A percentile compares a stretch with the other conserved stretches of the same genome.
Conservation (phyloP, 1,140 invertebrate genomes). For the Drosophila saltans region DNA sequence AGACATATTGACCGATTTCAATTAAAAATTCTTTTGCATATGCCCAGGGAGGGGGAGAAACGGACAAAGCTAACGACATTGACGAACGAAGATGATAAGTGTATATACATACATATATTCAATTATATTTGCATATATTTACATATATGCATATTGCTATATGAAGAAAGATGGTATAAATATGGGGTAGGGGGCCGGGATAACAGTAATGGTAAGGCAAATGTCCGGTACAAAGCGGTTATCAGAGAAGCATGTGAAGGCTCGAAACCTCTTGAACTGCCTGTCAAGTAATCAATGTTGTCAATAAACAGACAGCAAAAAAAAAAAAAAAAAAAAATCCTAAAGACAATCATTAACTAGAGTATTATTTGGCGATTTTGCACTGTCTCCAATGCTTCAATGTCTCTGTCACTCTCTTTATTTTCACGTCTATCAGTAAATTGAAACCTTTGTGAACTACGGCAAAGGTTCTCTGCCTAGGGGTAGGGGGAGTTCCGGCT, state of each 20-base stretch:
- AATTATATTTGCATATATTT: no score
- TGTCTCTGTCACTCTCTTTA: not conserved
- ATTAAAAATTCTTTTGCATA: not conserved
- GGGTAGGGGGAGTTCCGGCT: not conserved
- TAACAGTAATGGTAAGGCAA: not conserved
- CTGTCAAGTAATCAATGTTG: slow-evolving; percentile 23
- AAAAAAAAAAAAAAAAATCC: not conserved
- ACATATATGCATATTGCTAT: not conserved
- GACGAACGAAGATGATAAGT: slow-evolving; percentile 10
- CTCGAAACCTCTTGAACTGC: slow-evolving; percentile 16
- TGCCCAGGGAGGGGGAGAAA: not conserved
- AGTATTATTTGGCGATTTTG: slow-evolving; percentile 10
- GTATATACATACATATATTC: not conserved
- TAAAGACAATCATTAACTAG: not conserved
- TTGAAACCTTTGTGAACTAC: slow-evolving; percentile 9
- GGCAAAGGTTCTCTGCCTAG: not conserved
- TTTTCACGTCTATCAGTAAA: not conserved
- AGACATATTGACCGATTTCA: no score
- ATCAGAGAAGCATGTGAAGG: slow-evolving; percentile 7
- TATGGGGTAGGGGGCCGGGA: not conserved
- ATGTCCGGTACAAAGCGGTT: slow-evolving; percentile 20
- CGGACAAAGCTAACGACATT: not conserved
- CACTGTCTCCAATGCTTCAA: not conserved
- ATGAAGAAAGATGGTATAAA: not conserved
- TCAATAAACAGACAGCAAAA: slow-evolving; percentile 8